A percentile compares a stretch with the other conserved stretches of the same genome.
phyloP scores from a whole-genome alignment of 2,797 vertebrate genomes.

The Tokudaia tokunoshimensis region DNA sequence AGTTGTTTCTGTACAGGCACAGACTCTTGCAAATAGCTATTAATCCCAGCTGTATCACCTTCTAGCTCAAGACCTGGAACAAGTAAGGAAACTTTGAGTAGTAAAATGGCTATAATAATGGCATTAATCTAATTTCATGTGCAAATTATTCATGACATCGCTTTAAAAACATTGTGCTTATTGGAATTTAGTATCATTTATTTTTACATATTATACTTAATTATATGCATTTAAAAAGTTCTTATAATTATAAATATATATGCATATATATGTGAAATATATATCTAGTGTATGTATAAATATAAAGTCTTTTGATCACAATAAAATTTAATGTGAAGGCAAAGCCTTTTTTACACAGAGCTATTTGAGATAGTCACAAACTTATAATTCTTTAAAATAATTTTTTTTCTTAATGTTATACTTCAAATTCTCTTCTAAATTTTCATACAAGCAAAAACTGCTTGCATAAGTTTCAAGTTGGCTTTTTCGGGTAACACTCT shows the following conservation, averaged over 20 bases:
- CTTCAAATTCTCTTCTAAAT: neutral
- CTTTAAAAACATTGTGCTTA: neutral
- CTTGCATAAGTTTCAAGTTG: neutral
- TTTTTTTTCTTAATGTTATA: neutral
- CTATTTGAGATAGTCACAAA: conserved; percentile 23
- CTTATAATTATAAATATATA: too few relatives aligned
- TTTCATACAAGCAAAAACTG: neutral
- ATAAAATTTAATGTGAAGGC: neutral
- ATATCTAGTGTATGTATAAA: neutral
- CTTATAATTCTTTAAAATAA: neutral
- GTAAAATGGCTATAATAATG: conserved; percentile 4
- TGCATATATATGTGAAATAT: neutral
- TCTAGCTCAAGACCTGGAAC: neutral
- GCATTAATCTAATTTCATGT: neutral
- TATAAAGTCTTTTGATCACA: neutral
- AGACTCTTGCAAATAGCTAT: neutral
- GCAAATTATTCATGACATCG: neutral
- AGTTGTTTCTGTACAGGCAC: neutral
- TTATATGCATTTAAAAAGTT: neutral
- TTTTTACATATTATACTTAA: neutral
- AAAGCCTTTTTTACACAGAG: neutral
- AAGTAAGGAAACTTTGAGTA: neutral
- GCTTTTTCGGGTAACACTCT: neutral
- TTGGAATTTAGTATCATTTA: neutral
- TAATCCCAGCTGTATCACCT: neutral